Base-by-base conservation (phyloP, 2,888 invertebrate genomes). In the Stenchaetothrips biformis region DNA sequence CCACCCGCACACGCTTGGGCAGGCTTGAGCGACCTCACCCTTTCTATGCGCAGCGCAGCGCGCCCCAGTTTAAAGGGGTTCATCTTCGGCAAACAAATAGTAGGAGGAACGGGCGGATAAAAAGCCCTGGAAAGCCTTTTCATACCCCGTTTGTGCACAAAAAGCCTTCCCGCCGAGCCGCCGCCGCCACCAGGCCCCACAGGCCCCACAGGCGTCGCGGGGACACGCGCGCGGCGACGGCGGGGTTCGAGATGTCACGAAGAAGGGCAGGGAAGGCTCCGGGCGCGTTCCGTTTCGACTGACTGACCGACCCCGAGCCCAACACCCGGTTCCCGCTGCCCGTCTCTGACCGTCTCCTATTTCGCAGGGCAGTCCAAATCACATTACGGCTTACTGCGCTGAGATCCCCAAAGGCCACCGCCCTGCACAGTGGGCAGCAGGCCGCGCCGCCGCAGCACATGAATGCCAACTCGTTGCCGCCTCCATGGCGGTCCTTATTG, bases 21-120 rank as follows among this genome's bases (percentile, higher is more conserved):
- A 9, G 4, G 37, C 37, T 37, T 37, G 37, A 37, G 67, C 67
- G 67, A 37, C 67, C 59, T 11, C 11, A 74, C 67, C 67, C 67
- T 25, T 74, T 74, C 25, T 11, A 9, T 74, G 6, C 67, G 21
- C 25, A 1, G 37, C 37, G 37, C 37, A 37, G 37, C 37, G 37
- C 37, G 37, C 37, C 37, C 37, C 67, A 74, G 67, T 21, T 25
- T 37, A 25, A 74, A 74, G 67, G 67, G 67, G 67, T 74, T 74
- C 67, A 74, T 74, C 67, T 74, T 74, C 25, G 25, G 67, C 67
- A 74, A 74, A 74, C 67, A 74, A 74, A 74, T 74, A 74, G 67
- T 25, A 21, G 25, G 67, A 74, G 25, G 67, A 21, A 74, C 67
- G 67, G 67, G 25, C 67, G 25, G 21, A 74, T 74, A 21, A 74